phyloP scores from a whole-genome alignment of 2,113 vertebrate genomes.

The Cyprinodon brontotheroides region DNA sequence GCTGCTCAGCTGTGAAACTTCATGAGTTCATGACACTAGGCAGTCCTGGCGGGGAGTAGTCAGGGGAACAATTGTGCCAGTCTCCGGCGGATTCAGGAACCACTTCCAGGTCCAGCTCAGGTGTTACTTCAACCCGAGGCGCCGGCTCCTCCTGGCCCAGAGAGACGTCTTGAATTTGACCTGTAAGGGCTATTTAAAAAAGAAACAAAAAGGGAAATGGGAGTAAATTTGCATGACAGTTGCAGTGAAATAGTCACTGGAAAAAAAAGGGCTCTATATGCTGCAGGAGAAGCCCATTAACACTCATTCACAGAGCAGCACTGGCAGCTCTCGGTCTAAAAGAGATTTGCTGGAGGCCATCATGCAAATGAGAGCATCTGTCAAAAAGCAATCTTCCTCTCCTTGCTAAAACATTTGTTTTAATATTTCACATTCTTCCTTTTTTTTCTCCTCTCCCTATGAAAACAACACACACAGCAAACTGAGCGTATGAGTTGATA shows the following conservation, averaged over 20 bases:
- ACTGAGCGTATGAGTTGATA: not conserved
- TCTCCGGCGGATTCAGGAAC: slow-evolving; percentile 67
- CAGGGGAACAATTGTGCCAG: slow-evolving; percentile 71
- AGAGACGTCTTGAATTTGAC: slow-evolving; percentile 63
- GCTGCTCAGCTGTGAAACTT: not conserved
- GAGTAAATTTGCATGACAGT: not conserved
- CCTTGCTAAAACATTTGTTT: slow-evolving; percentile 14
- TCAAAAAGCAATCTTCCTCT: slow-evolving; percentile 29
- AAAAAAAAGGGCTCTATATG: not conserved
- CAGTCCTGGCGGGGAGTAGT: not conserved
- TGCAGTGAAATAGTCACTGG: not conserved
- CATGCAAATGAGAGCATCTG: slow-evolving; percentile 29
- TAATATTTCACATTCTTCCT: slow-evolving; percentile 4
- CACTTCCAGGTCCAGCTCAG: slow-evolving; percentile 72
- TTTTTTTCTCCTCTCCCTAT: not conserved
- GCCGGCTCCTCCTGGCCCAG: slow-evolving; percentile 51
- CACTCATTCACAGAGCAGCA: not conserved
- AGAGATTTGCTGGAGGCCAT: slow-evolving; percentile 20
- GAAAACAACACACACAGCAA: not conserved
- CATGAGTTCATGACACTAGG: slow-evolving; percentile 2
- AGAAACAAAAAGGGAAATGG: not conserved
- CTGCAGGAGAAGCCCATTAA: slow-evolving; percentile 12
- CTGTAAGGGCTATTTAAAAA: slow-evolving; percentile 31
- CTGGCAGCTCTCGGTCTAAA: slow-evolving; percentile 18
- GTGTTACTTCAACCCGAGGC: slow-evolving; percentile 49